A percentile compares a stretch with the other conserved stretches of the same genome.
Evolutionary conservation across 1,140 invertebrate genomes (phyloP).

Genomic region (Conus betulinus): DNA sequence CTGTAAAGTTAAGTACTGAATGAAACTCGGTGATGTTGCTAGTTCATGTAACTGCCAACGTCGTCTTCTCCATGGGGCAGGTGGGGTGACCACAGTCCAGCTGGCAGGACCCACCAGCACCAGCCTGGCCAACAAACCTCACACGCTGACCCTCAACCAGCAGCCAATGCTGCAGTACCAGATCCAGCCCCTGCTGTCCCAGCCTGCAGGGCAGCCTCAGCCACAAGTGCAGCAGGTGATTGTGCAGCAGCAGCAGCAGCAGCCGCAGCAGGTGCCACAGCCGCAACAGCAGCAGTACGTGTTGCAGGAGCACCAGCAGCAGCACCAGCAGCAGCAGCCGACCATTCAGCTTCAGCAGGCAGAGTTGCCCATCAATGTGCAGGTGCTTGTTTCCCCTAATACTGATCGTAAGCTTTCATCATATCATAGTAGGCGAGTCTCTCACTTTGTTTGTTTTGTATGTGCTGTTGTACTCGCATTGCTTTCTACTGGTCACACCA

Average conservation of each 20-base stretch:
- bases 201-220: not conserved
- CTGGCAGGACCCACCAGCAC: not conserved
- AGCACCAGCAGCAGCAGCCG: constrained; percentile 34
- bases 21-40: too few relatives aligned
- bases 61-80: not conserved
- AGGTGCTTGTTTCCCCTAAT: not conserved
- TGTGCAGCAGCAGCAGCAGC: constrained; percentile 13
- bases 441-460: too few relatives aligned
- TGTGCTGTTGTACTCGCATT: too few relatives aligned
- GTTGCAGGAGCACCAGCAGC: constrained; percentile 30
- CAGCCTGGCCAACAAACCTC: constrained; percentile 2
- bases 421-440: too few relatives aligned
- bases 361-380: constrained; percentile 21
- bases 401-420: not conserved
- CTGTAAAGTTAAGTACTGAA: too few relatives aligned
- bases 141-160: not conserved
- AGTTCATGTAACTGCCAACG: too few relatives aligned
- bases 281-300: constrained; percentile 22
- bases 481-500: too few relatives aligned
- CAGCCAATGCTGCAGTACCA: constrained; percentile 12
- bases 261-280: constrained; percentile 11
- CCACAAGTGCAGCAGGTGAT: constrained; percentile 23
- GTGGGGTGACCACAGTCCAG: constrained; percentile 9
- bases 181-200: constrained; percentile 13
- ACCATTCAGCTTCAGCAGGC: constrained; percentile 26